phyloP scores from a whole-genome alignment of 2,888 invertebrate species.

The Heliconius sara region DNA sequence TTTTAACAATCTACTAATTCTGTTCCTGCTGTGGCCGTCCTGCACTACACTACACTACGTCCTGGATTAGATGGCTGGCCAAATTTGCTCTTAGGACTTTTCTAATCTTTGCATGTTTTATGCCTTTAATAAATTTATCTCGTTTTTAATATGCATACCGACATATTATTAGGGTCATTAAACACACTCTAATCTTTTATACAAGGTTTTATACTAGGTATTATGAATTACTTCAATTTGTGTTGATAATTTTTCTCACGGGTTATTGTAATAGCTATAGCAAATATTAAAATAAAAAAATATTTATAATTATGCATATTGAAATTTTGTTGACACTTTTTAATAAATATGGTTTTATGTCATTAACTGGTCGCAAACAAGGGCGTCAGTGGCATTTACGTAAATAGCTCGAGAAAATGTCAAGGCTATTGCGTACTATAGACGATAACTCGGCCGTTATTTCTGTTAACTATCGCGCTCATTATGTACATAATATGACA shows the following conservation, averaged over 20 bases:
- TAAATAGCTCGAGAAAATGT: slow-evolving; percentile 45
- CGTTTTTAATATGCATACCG: too few relatives aligned
- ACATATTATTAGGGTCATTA: too few relatives aligned
- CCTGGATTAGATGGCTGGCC: too few relatives aligned
- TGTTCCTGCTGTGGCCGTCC: too few relatives aligned
- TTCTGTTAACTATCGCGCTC: slow-evolving; percentile 28
- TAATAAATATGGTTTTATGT: slow-evolving; percentile 8
- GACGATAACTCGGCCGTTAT: slow-evolving; percentile 30
- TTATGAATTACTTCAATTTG: neutral
- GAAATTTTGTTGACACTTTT: slow-evolving; percentile 1
- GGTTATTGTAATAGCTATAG: neutral
- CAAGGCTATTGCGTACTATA: slow-evolving; percentile 44
- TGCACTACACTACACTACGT: too few relatives aligned
- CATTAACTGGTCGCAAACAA: slow-evolving; percentile 27
- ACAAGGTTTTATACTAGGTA: neutral
- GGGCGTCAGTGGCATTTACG: slow-evolving; percentile 42
- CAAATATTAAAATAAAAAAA: neutral
- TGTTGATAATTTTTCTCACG: neutral
- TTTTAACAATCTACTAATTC: neutral
- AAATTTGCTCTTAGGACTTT: too few relatives aligned
- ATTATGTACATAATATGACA: slow-evolving; percentile 13
- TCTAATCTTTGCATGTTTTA: too few relatives aligned
- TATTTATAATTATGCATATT: neutral
- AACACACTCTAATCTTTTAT: too few relatives aligned
- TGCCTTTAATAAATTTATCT: too few relatives aligned